These are phyloP conservation scores for Acleris sparsana DNA, from an alignment of 2,888 invertebrate species.

Conservation along the genomic window DNA sequence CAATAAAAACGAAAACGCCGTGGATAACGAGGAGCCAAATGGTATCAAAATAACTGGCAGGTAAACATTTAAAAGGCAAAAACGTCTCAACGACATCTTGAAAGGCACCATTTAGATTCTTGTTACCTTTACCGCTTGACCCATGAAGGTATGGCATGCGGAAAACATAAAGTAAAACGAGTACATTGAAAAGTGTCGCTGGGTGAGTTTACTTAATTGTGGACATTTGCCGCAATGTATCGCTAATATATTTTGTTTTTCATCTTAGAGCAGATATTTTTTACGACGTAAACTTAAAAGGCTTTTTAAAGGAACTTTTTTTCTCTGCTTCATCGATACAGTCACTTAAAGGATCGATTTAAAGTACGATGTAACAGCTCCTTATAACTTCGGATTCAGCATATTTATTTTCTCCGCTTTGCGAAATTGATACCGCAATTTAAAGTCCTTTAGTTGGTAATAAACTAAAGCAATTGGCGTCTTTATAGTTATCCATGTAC, in stretches of 20 bases:
- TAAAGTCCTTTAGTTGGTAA: conserved; percentile 6
- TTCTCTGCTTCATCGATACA: conserved; percentile 16
- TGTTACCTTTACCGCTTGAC: conserved; percentile 20
- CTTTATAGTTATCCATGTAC: conserved; percentile 10
- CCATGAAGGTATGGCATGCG: conserved; percentile 1
- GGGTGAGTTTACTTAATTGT: not conserved
- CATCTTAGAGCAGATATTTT: not conserved
- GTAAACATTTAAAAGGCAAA: conserved; percentile 22
- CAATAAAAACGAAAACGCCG: conserved; percentile 23
- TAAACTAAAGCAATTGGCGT: conserved; percentile 21
- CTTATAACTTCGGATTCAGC: conserved; percentile 19
- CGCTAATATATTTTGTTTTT: not conserved
- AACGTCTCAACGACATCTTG: conserved; percentile 15
- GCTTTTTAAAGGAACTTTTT: conserved; percentile 25
- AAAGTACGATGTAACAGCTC: conserved; percentile 22
- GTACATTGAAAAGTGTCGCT: conserved; percentile 18
- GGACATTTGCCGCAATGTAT: conserved; percentile 11
- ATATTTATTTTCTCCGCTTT: conserved; percentile 15
- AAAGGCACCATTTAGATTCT: conserved; percentile 13
- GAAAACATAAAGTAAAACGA: conserved; percentile 4
- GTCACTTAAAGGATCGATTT: conserved; percentile 18
- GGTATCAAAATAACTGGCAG: conserved; percentile 25
- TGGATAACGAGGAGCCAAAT: conserved; percentile 29
- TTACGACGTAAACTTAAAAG: conserved; percentile 1
- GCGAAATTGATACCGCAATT: conserved; percentile 1